These are phyloP conservation scores for Theocolax elegans DNA, from an alignment of 1,140 invertebrate species.

Conservation along the genomic window DNA sequence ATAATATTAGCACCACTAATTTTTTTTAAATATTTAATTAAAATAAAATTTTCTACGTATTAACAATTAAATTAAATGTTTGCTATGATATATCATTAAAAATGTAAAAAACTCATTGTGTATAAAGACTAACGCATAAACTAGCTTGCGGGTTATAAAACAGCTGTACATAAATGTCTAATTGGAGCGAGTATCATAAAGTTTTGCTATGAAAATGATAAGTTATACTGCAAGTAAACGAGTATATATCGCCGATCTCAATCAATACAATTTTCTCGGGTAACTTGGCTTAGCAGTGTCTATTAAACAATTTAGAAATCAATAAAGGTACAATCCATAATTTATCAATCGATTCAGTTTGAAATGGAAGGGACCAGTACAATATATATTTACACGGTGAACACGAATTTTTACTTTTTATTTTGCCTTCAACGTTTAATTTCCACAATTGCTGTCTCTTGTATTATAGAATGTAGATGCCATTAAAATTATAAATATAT, in stretches of 20 bases:
- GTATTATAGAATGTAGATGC: background rate
- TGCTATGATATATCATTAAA: too few relatives aligned
- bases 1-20: background rate
- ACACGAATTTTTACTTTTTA: constrained; percentile 42
- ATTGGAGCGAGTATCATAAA: constrained; percentile 24
- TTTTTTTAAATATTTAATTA: background rate
- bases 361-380: constrained; percentile 52
- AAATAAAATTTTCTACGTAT: background rate
- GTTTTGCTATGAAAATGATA: constrained; percentile 6
- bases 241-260: constrained; percentile 18
- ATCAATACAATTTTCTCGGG: constrained; percentile 2
- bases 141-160: constrained; percentile 6
- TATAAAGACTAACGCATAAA: constrained; percentile 7
- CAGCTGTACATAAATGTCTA: constrained; percentile 22
- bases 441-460: background rate
- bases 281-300: constrained; percentile 11
- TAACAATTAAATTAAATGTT: background rate
- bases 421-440: background rate
- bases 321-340: constrained; percentile 10
- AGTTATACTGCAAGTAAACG: background rate
- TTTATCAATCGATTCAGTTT: constrained; percentile 28
- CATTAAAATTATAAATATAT: too few relatives aligned
- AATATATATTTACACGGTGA: constrained; percentile 43
- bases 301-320: background rate
- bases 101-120: background rate